Evolutionary conservation across 2,888 invertebrate genomes (phyloP).

Genomic region (Parnassius mnemosyne): DNA sequence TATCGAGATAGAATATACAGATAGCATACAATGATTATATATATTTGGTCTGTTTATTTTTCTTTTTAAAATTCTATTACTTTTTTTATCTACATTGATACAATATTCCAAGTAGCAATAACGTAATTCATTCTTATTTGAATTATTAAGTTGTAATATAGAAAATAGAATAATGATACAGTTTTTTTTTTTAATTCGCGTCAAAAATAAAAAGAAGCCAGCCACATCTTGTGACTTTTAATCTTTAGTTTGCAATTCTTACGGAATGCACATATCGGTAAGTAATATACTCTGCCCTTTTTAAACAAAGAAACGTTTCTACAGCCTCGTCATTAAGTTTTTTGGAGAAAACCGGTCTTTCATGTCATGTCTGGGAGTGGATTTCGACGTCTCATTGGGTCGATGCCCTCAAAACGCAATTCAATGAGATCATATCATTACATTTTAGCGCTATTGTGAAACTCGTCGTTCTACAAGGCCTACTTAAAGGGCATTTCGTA

Average conservation of each 20-base stretch:
- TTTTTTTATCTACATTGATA: no score
- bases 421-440: no score
- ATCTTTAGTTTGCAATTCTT: constrained; percentile 25
- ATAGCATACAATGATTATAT: no score
- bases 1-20: no score
- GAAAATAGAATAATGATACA: no score
- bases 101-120: no score
- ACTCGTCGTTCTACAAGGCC: constrained; percentile 23
- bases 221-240: constrained; percentile 3
- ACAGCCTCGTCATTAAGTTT: constrained; percentile 31
- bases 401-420: constrained; percentile 10
- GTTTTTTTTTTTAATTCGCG: no score
- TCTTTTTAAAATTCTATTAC: no score
- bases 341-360: constrained; percentile 25
- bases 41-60: no score
- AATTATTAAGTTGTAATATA: no score
- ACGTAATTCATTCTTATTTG: no score
- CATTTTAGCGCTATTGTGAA: constrained; percentile 10
- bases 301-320: constrained; percentile 31
- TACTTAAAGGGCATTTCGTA: background rate
- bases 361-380: constrained; percentile 5
- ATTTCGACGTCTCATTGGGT: constrained; percentile 14
- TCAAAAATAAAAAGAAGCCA: background rate
- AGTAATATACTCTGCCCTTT: constrained; percentile 35
- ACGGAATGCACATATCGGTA: constrained; percentile 32